Conservation (phyloP, 1,140 invertebrate genomes). For the Drosophila micromelanica region DNA sequence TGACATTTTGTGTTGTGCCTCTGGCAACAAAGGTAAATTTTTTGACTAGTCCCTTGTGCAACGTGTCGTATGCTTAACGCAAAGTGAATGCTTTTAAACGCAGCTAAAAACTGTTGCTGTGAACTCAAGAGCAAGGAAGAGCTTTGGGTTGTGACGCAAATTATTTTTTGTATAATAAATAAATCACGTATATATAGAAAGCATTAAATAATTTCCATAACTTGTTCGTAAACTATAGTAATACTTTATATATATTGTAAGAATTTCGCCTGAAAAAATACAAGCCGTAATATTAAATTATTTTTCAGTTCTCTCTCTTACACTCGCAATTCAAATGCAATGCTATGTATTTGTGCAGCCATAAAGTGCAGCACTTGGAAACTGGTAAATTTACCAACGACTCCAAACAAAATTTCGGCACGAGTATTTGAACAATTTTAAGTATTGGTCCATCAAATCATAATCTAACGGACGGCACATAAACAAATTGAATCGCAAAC, state of each 20-base stretch:
- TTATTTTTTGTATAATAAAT: no score
- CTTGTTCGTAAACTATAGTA: no score
- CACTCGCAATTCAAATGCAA: background rate
- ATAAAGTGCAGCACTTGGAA: slow-evolving; percentile 31
- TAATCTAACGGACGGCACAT: slow-evolving; percentile 55
- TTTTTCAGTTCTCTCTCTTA: background rate
- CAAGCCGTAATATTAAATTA: background rate
- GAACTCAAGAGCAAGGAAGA: no score
- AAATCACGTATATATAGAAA: no score
- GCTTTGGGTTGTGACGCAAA: no score
- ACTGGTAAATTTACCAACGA: slow-evolving; percentile 34
- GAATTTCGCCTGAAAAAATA: background rate
- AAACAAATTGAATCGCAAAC: slow-evolving; percentile 76
- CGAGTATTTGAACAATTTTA: slow-evolving; percentile 39
- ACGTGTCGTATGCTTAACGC: slow-evolving; percentile 64
- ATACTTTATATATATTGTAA: no score
- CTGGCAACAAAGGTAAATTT: slow-evolving; percentile 37
- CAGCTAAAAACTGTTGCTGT: background rate
- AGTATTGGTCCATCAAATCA: slow-evolving; percentile 54
- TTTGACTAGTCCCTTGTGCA: slow-evolving; percentile 23
- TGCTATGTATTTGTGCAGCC: slow-evolving; percentile 21
- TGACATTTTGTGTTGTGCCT: slow-evolving; percentile 68
- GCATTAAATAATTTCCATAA: no score
- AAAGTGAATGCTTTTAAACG: slow-evolving; percentile 44
- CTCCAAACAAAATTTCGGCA: slow-evolving; percentile 57